Evolutionary conservation across 2,797 vertebrate genomes (phyloP).

Genomic region (Pantherophis alleghaniensis): DNA sequence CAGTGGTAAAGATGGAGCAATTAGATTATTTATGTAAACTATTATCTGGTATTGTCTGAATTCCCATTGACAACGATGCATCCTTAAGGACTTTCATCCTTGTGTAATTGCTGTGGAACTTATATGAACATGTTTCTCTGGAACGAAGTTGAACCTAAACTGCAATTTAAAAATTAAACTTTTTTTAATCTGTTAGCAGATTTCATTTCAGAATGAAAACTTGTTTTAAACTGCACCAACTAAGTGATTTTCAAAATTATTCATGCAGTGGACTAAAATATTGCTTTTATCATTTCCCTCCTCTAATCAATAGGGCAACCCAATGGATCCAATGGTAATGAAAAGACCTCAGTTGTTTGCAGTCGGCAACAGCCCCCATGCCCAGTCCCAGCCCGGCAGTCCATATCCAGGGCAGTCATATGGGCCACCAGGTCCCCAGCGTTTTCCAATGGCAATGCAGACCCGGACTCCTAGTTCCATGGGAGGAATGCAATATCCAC

Average conservation of each 20-base stretch:
- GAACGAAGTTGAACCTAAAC: background rate
- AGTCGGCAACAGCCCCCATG: slow-evolving; percentile 83
- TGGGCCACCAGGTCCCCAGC: slow-evolving; percentile 80
- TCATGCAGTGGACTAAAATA: background rate
- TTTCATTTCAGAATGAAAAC: slow-evolving; percentile 28
- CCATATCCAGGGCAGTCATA: slow-evolving; percentile 85
- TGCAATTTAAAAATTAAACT: background rate
- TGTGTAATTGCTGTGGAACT: background rate
- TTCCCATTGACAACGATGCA: slow-evolving; percentile 1
- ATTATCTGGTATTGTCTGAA: background rate
- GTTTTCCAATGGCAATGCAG: slow-evolving; percentile 86
- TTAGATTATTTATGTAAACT: background rate
- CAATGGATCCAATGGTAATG: slow-evolving; percentile 90
- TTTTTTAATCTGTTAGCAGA: background rate
- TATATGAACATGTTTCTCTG: background rate
- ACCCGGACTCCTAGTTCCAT: slow-evolving; percentile 82
- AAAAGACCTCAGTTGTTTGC: slow-evolving; percentile 89
- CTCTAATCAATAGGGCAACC: slow-evolving; percentile 75
- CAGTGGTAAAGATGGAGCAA: slow-evolving; percentile 24
- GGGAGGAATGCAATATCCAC: slow-evolving; percentile 89
- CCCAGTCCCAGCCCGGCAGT: slow-evolving; percentile 84
- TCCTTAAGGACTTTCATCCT: slow-evolving; percentile 1
- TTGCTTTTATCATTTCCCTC: slow-evolving; percentile 32
- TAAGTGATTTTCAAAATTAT: background rate
- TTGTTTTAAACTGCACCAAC: accelerated